Evolutionary conservation across 2,797 vertebrate genomes (phyloP).

Genomic region (Meda fulgida): DNA sequence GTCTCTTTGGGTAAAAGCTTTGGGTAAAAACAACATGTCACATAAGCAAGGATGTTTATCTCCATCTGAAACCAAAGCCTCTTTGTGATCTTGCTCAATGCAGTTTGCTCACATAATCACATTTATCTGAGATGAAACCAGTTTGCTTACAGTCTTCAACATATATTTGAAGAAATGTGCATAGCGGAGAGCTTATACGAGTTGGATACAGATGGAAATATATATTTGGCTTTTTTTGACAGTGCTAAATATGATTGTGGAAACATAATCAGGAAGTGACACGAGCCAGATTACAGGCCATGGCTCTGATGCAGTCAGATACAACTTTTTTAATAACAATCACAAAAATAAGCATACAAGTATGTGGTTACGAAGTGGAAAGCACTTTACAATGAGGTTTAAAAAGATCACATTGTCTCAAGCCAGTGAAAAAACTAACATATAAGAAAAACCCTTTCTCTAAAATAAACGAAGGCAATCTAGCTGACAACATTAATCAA

Average conservation of each 20-base stretch:
- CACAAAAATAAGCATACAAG: slow-evolving; percentile 26
- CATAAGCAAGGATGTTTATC: slow-evolving; percentile 20
- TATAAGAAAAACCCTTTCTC: slow-evolving; percentile 11
- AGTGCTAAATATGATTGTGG: background rate
- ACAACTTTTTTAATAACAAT: background rate
- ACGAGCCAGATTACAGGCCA: background rate
- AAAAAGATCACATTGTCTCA: slow-evolving; percentile 59
- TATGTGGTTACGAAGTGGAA: slow-evolving; percentile 40
- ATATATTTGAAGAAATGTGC: slow-evolving; percentile 4
- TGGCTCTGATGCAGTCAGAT: background rate
- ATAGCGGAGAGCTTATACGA: background rate
- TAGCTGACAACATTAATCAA: slow-evolving; percentile 19
- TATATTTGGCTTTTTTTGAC: background rate
- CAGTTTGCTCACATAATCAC: slow-evolving; percentile 2
- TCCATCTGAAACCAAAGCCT: background rate
- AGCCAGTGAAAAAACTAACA: slow-evolving; percentile 22
- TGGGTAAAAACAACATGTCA: background rate
- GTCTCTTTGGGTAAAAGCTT: background rate
- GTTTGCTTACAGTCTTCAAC: background rate
- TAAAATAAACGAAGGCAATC: slow-evolving; percentile 9
- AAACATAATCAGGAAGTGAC: background rate
- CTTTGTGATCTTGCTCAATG: background rate
- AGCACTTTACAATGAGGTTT: slow-evolving; percentile 75
- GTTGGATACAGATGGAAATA: background rate
- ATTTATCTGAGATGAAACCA: background rate